Evolutionary conservation across 2,888 invertebrate species (phyloP).

Genomic region (Schizotus pectinicornis): DNA sequence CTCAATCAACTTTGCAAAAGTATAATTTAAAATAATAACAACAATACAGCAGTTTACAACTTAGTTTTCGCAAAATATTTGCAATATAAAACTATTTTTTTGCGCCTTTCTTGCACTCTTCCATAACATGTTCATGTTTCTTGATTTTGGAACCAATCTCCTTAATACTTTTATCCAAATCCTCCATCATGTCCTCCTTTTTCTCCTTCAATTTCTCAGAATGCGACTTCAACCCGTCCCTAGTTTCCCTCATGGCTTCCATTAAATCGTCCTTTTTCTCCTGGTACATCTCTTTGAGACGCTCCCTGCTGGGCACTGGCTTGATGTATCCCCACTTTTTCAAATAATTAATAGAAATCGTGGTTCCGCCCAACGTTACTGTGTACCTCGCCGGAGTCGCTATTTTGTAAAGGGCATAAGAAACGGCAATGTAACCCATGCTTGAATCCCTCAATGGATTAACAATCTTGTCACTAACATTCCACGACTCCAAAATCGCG

Average conservation of each 20-base stretch:
- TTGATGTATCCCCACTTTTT: constrained; percentile 81
- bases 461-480: constrained; percentile 79
- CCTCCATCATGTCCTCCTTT: constrained; percentile 40
- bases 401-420: constrained; percentile 93
- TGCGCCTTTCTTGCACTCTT: not conserved
- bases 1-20: too few relatives aligned
- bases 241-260: constrained; percentile 66
- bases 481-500: constrained; percentile 74
- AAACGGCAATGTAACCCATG: constrained; percentile 88
- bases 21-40: not conserved
- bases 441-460: constrained; percentile 77
- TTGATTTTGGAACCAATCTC: constrained; percentile 29
- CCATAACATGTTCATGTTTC: constrained; percentile 24
- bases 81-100: not conserved
- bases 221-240: constrained; percentile 55
- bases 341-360: constrained; percentile 81
- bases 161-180: constrained; percentile 37
- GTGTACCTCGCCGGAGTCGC: constrained; percentile 90
- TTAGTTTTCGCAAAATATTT: not conserved
- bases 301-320: constrained; percentile 74
- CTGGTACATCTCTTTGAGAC: constrained; percentile 68
- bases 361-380: constrained; percentile 90
- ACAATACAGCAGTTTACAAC: not conserved
- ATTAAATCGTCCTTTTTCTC: constrained; percentile 68
- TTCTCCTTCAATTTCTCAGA: constrained; percentile 44